Conservation (phyloP, 2,888 invertebrate genomes). For the Pinctada fucata region DNA sequence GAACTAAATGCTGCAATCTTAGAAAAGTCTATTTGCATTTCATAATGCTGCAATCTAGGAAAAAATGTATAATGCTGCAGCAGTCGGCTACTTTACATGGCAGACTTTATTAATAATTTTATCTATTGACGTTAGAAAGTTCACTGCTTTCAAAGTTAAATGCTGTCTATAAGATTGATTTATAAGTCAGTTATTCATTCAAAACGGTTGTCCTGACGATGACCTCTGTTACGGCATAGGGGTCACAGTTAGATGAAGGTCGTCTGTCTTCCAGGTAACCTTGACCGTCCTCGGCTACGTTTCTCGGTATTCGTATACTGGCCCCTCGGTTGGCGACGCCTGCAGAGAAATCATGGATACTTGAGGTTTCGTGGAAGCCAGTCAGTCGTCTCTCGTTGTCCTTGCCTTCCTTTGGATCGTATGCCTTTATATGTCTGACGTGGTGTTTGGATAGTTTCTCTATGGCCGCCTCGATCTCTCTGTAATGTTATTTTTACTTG, state of each 20-base stretch:
- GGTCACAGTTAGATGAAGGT: conserved; percentile 77
- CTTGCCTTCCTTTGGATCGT: conserved; percentile 96
- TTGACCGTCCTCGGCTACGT: conserved; percentile 92
- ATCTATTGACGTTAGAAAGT: too few species aligned
- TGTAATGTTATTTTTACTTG: conserved; percentile 75
- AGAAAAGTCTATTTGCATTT: too few species aligned
- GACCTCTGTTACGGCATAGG: conserved; percentile 75
- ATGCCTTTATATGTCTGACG: conserved; percentile 94
- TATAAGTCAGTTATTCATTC: conserved; percentile 22
- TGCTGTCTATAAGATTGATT: too few species aligned
- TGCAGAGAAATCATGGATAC: conserved; percentile 96
- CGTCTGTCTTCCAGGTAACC: conserved; percentile 98
- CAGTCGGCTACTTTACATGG: too few species aligned
- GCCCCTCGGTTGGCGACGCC: conserved; percentile 94
- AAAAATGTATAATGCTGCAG: too few species aligned
- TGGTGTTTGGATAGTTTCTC: conserved; percentile 95
- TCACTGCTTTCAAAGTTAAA: too few species aligned
- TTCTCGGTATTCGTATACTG: conserved; percentile 85
- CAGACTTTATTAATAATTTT: too few species aligned
- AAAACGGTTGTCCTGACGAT: conserved; percentile 60
- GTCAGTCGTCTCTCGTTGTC: conserved; percentile 96
- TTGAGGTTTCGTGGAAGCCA: conserved; percentile 96
- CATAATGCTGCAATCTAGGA: too few species aligned
- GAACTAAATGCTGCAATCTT: too few species aligned
- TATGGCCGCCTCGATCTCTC: conserved; percentile 96